phyloP scores from a whole-genome alignment of 64 coral and sea anemone genomes.

The Pachyseris speciosa region DNA sequence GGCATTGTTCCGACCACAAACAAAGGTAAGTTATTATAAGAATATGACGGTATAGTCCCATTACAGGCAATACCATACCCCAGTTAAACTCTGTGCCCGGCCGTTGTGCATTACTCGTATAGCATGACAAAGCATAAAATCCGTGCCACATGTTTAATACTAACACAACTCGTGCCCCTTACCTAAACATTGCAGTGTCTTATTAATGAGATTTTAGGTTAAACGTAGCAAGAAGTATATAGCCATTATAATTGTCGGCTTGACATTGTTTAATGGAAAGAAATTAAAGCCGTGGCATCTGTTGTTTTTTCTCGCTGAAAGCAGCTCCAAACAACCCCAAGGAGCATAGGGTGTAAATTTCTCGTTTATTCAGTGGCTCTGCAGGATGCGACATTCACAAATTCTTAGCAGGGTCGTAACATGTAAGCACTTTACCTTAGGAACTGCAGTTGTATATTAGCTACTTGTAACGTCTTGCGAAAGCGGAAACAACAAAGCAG shows the following conservation, averaged over 20 bases:
- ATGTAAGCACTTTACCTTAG: neutral
- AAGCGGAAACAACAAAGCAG: neutral
- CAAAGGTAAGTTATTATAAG: too few species aligned
- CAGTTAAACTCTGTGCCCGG: too few species aligned
- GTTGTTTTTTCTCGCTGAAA: conserved; percentile 23
- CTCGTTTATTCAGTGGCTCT: neutral
- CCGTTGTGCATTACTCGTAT: too few species aligned
- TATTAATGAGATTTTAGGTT: neutral
- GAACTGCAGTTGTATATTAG: neutral
- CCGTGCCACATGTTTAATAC: neutral
- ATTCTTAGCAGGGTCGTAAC: neutral
- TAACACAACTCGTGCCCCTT: neutral
- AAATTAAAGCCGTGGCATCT: conserved; percentile 13
- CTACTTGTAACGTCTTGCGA: neutral
- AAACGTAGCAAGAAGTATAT: neutral
- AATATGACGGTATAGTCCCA: too few species aligned
- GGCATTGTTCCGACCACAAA: too few species aligned
- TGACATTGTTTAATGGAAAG: conserved; percentile 4
- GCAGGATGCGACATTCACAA: neutral
- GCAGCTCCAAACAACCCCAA: conserved; percentile 9
- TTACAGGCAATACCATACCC: too few species aligned
- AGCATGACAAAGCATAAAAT: neutral
- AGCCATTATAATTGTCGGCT: neutral
- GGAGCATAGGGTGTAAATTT: conserved; percentile 24
- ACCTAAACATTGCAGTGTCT: neutral